phyloP scores from a whole-genome alignment of 1,140 invertebrate species.

The Drosophila pectinifera region DNA sequence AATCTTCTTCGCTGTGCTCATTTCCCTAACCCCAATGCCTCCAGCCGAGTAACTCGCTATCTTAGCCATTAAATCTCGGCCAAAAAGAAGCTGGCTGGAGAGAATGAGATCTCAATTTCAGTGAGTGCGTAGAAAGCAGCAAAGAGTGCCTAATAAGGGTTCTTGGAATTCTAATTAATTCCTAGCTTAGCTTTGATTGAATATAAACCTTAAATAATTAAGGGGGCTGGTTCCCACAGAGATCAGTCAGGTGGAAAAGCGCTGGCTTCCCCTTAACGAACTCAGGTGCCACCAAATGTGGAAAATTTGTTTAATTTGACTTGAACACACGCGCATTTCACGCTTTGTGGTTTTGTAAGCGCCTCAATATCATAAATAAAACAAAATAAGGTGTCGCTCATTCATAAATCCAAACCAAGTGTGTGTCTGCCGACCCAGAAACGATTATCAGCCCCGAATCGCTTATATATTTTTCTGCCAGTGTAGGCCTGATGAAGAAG shows the following conservation, averaged over 20 bases:
- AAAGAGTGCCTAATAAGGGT: too few species aligned
- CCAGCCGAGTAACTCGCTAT: conserved; percentile 46
- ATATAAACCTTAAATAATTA: background rate
- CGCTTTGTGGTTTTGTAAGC: conserved; percentile 70
- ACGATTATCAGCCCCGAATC: conserved; percentile 24
- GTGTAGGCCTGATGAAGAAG: conserved; percentile 35
- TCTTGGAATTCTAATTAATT: conserved; percentile 18
- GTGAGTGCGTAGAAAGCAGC: conserved; percentile 65
- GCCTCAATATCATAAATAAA: conserved; percentile 72
- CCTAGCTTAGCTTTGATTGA: conserved; percentile 14
- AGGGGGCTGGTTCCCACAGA: conserved; percentile 52
- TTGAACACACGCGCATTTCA: conserved; percentile 61
- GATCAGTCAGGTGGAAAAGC: conserved; percentile 67
- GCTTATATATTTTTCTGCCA: conserved; percentile 30
- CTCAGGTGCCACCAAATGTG: conserved; percentile 51
- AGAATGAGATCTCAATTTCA: conserved; percentile 47
- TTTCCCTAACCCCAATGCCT: conserved; percentile 73
- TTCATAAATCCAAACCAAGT: conserved; percentile 58
- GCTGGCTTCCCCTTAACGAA: conserved; percentile 57
- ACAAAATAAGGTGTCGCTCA: conserved; percentile 18
- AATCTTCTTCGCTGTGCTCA: conserved; percentile 65
- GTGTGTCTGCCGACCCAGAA: conserved; percentile 72
- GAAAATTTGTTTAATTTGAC: conserved; percentile 61
- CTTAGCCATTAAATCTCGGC: conserved; percentile 51
- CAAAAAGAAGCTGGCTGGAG: conserved; percentile 12